These are phyloP conservation scores for Chrysolina oricalcia DNA, from an alignment of 2,888 invertebrate species.

Conservation along the genomic window DNA sequence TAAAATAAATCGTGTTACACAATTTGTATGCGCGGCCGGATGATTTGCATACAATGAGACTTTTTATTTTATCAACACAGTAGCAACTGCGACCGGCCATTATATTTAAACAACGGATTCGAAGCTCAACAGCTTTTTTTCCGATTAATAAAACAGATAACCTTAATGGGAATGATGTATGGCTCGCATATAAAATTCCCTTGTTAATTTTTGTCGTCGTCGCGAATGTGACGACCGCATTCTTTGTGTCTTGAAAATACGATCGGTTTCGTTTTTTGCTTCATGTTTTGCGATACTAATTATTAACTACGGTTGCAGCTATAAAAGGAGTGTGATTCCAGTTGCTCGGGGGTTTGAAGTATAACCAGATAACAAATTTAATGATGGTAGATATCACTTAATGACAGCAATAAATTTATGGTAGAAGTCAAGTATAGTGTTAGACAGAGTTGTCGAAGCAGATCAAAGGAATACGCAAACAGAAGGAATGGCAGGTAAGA, in stretches of 20 bases:
- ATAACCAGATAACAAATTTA: constrained; percentile 9
- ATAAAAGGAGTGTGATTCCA: constrained; percentile 5
- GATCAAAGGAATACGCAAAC: too few relatives aligned
- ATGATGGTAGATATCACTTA: background rate
- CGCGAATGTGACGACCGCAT: constrained; percentile 26
- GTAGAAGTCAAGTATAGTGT: too few relatives aligned
- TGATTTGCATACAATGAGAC: constrained; percentile 57
- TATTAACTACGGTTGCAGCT: constrained; percentile 4
- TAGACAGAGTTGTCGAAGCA: too few relatives aligned
- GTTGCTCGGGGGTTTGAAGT: background rate
- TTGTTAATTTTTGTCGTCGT: constrained; percentile 35
- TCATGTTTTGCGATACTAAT: constrained; percentile 9
- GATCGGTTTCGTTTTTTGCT: constrained; percentile 6
- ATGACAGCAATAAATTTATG: background rate
- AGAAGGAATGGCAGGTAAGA: too few relatives aligned
- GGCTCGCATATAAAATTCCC: constrained; percentile 35
- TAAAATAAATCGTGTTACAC: constrained; percentile 57
- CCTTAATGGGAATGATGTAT: constrained; percentile 46
- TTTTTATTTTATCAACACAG: constrained; percentile 47
- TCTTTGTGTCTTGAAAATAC: constrained; percentile 12
- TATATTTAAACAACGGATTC: constrained; percentile 32
- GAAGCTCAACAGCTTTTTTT: constrained; percentile 37
- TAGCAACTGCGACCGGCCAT: constrained; percentile 36
- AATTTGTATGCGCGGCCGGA: constrained; percentile 56
- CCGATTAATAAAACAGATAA: constrained; percentile 48